These are phyloP conservation scores for Hyles lineata DNA, from an alignment of 2,888 invertebrate genomes.

Conservation along the genomic window DNA sequence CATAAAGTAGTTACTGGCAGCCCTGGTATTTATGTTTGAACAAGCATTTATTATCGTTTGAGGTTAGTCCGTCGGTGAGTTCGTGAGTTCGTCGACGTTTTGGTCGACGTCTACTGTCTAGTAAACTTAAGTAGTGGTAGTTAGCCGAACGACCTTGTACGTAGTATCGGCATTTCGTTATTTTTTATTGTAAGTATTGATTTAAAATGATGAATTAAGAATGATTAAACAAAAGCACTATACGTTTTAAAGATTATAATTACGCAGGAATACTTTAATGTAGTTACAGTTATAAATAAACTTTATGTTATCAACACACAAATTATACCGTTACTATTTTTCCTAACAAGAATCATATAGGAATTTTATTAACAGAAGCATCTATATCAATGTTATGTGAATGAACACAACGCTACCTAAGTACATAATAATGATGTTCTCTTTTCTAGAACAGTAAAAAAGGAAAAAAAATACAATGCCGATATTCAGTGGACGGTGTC, in stretches of 20 bases:
- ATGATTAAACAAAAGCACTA: neutral
- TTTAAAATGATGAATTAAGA: neutral
- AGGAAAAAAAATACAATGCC: conserved; percentile 57
- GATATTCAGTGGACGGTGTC: conserved; percentile 74
- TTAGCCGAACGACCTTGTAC: neutral
- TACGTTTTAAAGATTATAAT: too few species aligned
- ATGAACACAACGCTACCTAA: neutral
- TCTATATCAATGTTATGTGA: too few species aligned
- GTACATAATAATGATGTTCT: too few species aligned
- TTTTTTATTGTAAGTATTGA: neutral
- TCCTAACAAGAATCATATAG: neutral
- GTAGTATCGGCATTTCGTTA: neutral
- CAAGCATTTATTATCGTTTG: neutral
- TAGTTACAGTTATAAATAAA: neutral
- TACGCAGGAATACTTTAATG: neutral
- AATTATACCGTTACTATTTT: neutral
- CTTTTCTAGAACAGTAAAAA: conserved; percentile 1
- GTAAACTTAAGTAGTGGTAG: neutral
- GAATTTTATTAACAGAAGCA: neutral
- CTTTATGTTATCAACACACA: neutral
- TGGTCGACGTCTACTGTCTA: neutral
- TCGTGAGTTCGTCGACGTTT: neutral
- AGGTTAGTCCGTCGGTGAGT: neutral
- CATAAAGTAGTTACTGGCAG: too few species aligned
- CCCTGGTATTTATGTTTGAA: too few species aligned